phyloP scores from a whole-genome alignment of 2,113 vertebrate species.

The Rhodinocichla rosea region DNA sequence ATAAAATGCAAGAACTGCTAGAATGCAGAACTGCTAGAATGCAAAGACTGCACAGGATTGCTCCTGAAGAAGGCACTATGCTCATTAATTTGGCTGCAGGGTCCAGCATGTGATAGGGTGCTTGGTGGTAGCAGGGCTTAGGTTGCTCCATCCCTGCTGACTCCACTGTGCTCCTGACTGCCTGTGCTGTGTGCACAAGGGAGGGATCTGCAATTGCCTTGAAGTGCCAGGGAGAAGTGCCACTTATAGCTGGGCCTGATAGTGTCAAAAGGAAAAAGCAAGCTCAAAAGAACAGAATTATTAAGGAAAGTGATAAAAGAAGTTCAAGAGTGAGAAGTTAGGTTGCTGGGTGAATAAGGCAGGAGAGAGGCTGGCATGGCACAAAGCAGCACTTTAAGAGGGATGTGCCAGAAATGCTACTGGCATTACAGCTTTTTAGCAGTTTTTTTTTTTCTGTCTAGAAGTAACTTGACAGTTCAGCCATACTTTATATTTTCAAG shows the following conservation, averaged over 20 bases:
- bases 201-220: neutral
- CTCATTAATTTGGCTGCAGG: neutral
- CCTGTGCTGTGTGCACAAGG: accelerated
- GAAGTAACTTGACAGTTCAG: neutral
- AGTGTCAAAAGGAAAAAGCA: neutral
- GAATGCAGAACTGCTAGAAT: neutral
- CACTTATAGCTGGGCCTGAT: neutral
- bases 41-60: neutral
- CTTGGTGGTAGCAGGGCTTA: neutral
- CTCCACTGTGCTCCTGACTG: neutral
- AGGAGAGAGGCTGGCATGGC: neutral
- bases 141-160: neutral
- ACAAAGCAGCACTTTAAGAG: neutral
- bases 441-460: neutral
- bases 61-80: neutral
- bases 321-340: neutral
- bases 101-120: neutral
- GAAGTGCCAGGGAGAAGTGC: neutral
- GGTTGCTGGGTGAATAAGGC: neutral
- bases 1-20: neutral
- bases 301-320: neutral
- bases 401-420: neutral
- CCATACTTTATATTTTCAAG: neutral
- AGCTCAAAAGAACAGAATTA: neutral
- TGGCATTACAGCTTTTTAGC: neutral